Evolutionary conservation across 2,113 vertebrate genomes (phyloP).

Genomic region (Sorex araneus): DNA sequence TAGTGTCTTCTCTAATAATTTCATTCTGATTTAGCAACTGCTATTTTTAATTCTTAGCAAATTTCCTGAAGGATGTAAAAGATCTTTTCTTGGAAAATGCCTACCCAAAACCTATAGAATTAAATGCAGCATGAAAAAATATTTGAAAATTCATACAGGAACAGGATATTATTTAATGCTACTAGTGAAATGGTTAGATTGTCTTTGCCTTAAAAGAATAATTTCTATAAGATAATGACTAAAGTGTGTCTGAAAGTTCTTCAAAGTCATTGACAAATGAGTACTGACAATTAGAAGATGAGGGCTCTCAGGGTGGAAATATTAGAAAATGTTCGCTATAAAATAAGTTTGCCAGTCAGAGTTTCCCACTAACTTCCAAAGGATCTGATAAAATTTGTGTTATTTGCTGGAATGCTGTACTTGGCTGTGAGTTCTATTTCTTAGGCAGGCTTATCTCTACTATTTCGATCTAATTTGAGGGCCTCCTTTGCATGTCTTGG

Average conservation of each 20-base stretch:
- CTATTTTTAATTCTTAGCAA: constrained; percentile 54
- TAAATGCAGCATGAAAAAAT: constrained; percentile 45
- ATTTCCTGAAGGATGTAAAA: constrained; percentile 58
- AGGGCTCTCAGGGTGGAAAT: constrained; percentile 46
- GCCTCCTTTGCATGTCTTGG: neutral
- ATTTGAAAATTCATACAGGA: constrained; percentile 39
- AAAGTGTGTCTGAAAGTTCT: neutral
- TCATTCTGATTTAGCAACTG: constrained; percentile 20
- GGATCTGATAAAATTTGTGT: neutral
- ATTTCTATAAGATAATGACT: neutral
- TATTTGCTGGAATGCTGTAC: neutral
- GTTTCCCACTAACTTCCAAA: neutral
- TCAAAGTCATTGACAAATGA: neutral
- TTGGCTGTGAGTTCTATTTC: neutral
- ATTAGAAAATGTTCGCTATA: neutral
- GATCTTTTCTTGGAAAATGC: constrained; percentile 31
- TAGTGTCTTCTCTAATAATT: constrained; percentile 11
- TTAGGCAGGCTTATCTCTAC: neutral
- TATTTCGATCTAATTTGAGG: neutral
- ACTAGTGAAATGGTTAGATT: constrained; percentile 39
- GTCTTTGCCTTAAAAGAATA: constrained; percentile 53
- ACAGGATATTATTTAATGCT: constrained; percentile 8
- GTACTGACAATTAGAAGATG: constrained; percentile 32
- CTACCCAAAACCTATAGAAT: constrained; percentile 31
- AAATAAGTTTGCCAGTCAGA: constrained; percentile 1